Percentiles rank a stretch among this genome's conserved stretches.
Evolutionary conservation across 2,797 vertebrate species (phyloP).

Genomic region (Sebastiscus tertius): DNA sequence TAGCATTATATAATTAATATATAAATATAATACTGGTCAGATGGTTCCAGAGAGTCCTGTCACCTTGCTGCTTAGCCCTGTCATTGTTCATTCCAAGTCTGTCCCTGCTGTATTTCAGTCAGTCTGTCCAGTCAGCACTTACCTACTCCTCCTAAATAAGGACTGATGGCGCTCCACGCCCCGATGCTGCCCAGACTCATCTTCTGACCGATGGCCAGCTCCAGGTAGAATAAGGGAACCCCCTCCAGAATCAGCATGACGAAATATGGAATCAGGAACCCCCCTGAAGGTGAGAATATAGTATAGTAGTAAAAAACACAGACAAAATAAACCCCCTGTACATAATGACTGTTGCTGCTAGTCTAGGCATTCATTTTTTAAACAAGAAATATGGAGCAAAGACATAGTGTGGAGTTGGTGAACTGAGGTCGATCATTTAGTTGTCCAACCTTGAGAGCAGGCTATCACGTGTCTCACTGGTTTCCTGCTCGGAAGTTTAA

Average conservation of each 20-base stretch:
- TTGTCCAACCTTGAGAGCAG: not conserved
- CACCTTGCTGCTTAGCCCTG: too few relatives aligned
- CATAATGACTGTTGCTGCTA: not conserved
- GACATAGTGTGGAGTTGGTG: not conserved
- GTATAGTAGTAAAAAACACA: not conserved
- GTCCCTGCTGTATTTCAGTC: too few relatives aligned
- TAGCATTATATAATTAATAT: too few relatives aligned
- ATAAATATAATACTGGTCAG: too few relatives aligned
- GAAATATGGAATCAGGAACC: slow-evolving; percentile 92
- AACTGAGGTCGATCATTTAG: too few relatives aligned
- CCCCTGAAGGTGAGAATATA: slow-evolving; percentile 77
- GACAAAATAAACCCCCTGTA: not conserved
- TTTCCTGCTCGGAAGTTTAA: not conserved
- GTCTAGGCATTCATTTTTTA: not conserved
- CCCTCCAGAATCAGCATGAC: slow-evolving; percentile 92
- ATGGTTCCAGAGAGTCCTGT: too few relatives aligned
- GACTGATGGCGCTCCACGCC: slow-evolving; percentile 90
- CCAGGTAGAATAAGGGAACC: slow-evolving; percentile 91
- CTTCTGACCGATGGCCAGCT: slow-evolving; percentile 92
- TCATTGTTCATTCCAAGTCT: too few relatives aligned
- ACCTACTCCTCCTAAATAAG: slow-evolving; percentile 93
- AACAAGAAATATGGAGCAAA: not conserved
- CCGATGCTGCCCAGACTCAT: slow-evolving; percentile 93
- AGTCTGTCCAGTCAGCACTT: slow-evolving; percentile 38
- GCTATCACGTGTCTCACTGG: not conserved